phyloP scores from a whole-genome alignment of 1,140 invertebrate genomes.

The Spodoptera litura region DNA sequence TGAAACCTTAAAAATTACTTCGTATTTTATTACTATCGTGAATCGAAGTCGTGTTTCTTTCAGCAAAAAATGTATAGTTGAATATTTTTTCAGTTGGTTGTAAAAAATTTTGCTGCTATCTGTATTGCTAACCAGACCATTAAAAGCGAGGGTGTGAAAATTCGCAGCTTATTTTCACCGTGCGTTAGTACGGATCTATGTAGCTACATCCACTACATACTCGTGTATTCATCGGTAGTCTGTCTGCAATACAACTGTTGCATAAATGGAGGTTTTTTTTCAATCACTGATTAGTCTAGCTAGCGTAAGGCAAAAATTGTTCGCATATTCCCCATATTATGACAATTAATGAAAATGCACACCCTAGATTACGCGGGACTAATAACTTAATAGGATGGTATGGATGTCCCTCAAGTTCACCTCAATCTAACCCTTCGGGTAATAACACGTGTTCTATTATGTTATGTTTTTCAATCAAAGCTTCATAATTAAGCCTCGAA shows the following conservation, averaged over 20 bases:
- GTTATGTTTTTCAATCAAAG: no score
- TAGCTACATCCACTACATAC: slow-evolving; percentile 5
- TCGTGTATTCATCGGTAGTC: slow-evolving; percentile 1
- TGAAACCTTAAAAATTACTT: slow-evolving; percentile 35
- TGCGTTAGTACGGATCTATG: slow-evolving; percentile 48
- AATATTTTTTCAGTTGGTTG: slow-evolving; percentile 7
- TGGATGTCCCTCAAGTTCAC: no score
- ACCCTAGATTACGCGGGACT: no score
- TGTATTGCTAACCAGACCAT: slow-evolving; percentile 67
- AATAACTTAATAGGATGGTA: no score
- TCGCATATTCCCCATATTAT: no score
- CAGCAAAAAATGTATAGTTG: not conserved
- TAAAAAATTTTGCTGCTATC: slow-evolving; percentile 54
- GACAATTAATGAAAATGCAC: no score
- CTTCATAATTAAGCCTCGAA: no score
- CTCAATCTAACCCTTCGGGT: no score
- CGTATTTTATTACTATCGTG: not conserved
- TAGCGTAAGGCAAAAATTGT: no score
- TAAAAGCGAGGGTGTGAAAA: slow-evolving; percentile 74
- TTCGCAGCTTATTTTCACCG: slow-evolving; percentile 73
- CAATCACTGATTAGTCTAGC: not conserved
- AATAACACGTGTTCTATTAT: no score
- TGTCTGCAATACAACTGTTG: slow-evolving; percentile 25
- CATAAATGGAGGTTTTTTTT: slow-evolving; percentile 4
- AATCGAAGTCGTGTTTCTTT: no score